Base-by-base conservation (phyloP, 2,888 invertebrate genomes). In the Noctua pronuba region DNA sequence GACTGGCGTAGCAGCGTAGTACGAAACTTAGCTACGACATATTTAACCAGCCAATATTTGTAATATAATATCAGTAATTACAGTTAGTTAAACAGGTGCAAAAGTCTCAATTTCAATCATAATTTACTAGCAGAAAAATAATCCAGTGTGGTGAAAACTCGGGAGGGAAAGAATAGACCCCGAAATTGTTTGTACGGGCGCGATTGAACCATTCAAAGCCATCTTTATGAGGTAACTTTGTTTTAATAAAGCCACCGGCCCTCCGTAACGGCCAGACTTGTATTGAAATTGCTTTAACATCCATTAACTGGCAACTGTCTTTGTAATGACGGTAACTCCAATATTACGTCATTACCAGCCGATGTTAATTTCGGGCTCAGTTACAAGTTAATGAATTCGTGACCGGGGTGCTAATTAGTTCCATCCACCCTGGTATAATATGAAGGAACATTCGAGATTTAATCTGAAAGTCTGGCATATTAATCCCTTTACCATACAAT, bases 231-330 rank as follows among this genome's bases (percentile, higher is more conserved):
- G 38, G 55, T 64, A 71, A 75, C 66, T 86, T 84, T 31, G 66
- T 70, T 85, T 24, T 82, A 86, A 82, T 84, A 85, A 86, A 82
- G 72, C 69, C 41, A 60, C 67, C 38, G 65, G 49, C 44, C 65
- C 46, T 41, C 28, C 16, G 44, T 35, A 52, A 77, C 16, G 66
- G 62, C 18, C 52, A 58, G 58, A 35, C 38, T 74, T 35, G n/a
- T 71, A 62, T 84, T 38, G 71, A 77, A 75, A 70, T 49, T 66
- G 65, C 38, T 74, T 65, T 58, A 73, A 70, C 58, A 44, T 70
- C 35, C 35, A 75, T 76, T 72, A 71, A 64, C 74, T 65, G n/a
- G 24, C 28, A 28, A 60, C 24, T 46, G 44, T 49, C 67, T 35
- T 24, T 35, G 73, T 73, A 65, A 73, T 64, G 65, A 52, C 52